Percentiles rank a stretch among this genome's conserved stretches.
Evolutionary conservation across 1,140 invertebrate genomes (phyloP).

Genomic region (Antheraea pernyi): DNA sequence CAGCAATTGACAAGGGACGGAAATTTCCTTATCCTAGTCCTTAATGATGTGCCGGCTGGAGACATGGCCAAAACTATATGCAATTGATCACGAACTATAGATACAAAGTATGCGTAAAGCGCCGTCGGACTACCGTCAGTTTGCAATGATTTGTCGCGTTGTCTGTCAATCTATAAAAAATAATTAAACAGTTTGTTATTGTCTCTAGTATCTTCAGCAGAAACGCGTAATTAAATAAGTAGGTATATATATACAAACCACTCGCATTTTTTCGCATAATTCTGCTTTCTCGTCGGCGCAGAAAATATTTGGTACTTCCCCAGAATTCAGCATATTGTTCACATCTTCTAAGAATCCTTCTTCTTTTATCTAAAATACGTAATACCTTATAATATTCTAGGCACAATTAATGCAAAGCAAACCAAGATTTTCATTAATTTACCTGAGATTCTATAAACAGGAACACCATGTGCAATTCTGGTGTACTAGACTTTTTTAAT

Average conservation of each 20-base stretch:
- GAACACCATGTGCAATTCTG: slow-evolving; percentile 94
- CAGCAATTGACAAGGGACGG: slow-evolving; percentile 97
- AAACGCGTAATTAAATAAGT: too few species aligned
- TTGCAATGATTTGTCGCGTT: slow-evolving; percentile 93
- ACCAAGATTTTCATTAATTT: slow-evolving; percentile 11
- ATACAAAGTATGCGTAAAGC: slow-evolving; percentile 95
- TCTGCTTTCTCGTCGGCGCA: slow-evolving; percentile 93
- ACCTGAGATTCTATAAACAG: slow-evolving; percentile 94
- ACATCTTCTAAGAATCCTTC: slow-evolving; percentile 96
- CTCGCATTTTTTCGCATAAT: slow-evolving; percentile 95
- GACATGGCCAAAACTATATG: slow-evolving; percentile 96
- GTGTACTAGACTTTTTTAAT: slow-evolving; percentile 88
- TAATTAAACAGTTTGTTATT: slow-evolving; percentile 4
- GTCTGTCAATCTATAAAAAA: slow-evolving; percentile 87
- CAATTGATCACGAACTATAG: slow-evolving; percentile 93
- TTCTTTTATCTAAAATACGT: slow-evolving; percentile 88
- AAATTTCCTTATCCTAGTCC: slow-evolving; percentile 94
- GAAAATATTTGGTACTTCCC: slow-evolving; percentile 96
- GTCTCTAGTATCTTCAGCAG: too few species aligned
- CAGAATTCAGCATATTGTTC: slow-evolving; percentile 95
- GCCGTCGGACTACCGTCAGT: slow-evolving; percentile 95
- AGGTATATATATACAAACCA: slow-evolving; percentile 65
- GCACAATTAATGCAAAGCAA: too few species aligned
- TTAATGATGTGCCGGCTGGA: slow-evolving; percentile 92
- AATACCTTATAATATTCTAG: not conserved